Conservation (phyloP, 2,113 vertebrate species). For the Saiga tatarica region DNA sequence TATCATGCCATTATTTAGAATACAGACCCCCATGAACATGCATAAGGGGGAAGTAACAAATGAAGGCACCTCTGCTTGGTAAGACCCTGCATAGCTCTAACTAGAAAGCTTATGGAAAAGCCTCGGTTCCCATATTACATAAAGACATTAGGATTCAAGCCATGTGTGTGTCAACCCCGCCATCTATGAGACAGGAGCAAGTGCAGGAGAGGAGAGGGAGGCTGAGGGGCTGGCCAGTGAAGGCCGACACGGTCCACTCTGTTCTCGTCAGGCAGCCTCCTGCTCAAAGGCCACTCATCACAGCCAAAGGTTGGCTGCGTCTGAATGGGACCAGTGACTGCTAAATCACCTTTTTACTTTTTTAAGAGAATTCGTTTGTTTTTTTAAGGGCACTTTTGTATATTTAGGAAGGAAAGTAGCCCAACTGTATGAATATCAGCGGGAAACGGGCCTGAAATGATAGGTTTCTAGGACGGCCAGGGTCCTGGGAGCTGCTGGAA, state of each 20-base stretch:
- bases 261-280: background rate
- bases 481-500: background rate
- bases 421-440: background rate
- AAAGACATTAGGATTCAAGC: background rate
- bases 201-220: background rate
- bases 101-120: background rate
- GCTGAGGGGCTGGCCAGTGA: background rate
- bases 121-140: background rate
- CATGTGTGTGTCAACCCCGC: background rate
- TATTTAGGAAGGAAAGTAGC: background rate
- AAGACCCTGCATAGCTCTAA: background rate
- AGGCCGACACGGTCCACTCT: background rate
- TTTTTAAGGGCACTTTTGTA: background rate
- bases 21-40: background rate
- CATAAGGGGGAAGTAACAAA: background rate
- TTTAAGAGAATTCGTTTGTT: background rate
- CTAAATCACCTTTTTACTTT: background rate
- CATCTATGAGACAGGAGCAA: background rate
- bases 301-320: background rate
- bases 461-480: background rate
- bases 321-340: background rate
- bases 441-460: background rate
- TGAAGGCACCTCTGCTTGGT: background rate
- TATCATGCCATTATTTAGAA: background rate
- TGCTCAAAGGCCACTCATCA: background rate